Evolutionary conservation across 64 coral and sea anemone species (phyloP).

Genomic region (Actinia tenebrosa): DNA sequence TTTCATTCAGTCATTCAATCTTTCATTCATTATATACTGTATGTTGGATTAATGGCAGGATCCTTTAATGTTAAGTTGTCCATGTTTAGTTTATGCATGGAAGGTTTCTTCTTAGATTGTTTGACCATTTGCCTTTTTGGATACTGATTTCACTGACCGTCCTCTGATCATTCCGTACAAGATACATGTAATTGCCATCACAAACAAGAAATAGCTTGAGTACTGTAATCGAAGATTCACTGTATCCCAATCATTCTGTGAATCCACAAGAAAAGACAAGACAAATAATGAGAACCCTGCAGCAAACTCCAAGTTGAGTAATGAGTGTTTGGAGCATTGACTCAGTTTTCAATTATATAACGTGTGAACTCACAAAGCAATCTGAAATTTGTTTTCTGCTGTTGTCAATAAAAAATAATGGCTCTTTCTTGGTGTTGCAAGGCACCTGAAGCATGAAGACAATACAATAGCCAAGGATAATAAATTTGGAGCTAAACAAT

Average conservation of each 20-base stretch:
- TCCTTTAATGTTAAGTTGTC: no score
- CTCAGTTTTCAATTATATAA: no score
- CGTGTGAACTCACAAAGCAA: no score
- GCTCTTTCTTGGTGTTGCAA: no score
- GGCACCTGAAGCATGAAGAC: no score
- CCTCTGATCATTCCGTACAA: constrained; percentile 97
- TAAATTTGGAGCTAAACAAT: no score
- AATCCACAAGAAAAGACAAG: neutral
- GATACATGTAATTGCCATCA: constrained; percentile 83
- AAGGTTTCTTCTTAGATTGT: neutral
- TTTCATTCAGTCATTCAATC: neutral
- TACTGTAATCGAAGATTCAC: constrained; percentile 85
- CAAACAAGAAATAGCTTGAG: constrained; percentile 94
- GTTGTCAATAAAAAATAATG: no score
- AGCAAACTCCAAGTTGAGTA: neutral
- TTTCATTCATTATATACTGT: no score
- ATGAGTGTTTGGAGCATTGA: no score
- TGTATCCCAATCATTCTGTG: constrained; percentile 41
- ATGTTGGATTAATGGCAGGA: no score
- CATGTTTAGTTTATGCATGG: neutral
- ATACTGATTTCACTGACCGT: constrained; percentile 49
- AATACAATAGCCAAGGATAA: no score
- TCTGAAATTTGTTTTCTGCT: no score
- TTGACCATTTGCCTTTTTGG: constrained; percentile 26
- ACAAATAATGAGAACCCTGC: neutral